Evolutionary conservation across 2,113 vertebrate genomes (phyloP).

Genomic region (Carassius carassius): DNA sequence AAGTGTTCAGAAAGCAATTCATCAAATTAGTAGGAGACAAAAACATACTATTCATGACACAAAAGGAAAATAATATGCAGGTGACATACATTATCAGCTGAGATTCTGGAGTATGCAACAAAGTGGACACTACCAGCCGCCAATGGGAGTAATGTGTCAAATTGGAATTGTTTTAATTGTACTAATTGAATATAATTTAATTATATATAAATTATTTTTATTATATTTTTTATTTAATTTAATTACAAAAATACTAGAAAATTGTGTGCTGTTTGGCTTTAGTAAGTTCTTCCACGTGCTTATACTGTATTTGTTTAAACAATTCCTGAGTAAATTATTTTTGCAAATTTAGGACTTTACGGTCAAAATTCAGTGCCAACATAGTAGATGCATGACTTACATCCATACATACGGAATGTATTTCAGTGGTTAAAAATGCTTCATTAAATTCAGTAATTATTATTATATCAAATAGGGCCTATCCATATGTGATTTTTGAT

Average conservation of each 20-base stretch:
- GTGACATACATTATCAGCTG: background rate
- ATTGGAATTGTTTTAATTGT: no score
- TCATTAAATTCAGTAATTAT: background rate
- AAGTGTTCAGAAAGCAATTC: background rate
- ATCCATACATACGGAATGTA: background rate
- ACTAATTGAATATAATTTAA: no score
- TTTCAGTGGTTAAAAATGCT: background rate
- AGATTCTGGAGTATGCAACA: background rate
- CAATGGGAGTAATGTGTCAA: no score
- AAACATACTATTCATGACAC: background rate
- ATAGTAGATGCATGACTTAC: background rate
- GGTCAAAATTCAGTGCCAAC: no score
- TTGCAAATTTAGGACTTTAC: no score
- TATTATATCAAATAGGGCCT: background rate
- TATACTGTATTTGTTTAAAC: no score
- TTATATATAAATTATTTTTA: no score
- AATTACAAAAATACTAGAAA: no score
- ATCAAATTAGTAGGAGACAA: background rate
- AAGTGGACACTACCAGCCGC: background rate
- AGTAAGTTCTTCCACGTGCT: no score
- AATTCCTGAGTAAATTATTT: no score
- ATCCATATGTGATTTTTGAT: background rate
- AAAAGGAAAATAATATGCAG: background rate
- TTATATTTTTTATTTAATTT: no score
- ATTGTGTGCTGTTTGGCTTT: no score